Conservation (phyloP, 2,888 invertebrate species). For the Pycnomerus fuliginosus region DNA sequence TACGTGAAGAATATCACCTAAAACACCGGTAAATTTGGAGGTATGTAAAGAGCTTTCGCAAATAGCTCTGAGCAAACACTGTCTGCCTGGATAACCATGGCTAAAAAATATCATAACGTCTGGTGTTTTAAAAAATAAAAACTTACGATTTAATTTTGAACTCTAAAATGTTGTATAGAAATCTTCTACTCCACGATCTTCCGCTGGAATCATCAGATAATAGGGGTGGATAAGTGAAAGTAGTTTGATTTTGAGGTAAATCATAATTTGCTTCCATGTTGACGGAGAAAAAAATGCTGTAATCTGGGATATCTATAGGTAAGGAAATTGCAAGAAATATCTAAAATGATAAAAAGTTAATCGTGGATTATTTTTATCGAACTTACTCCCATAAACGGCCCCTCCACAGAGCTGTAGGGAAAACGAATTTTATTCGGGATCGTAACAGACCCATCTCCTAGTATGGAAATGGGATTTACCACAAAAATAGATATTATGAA, state of each 20-base stretch:
- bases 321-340: slow-evolving; percentile 69
- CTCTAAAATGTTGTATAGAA: slow-evolving; percentile 39
- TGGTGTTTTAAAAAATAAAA: slow-evolving; percentile 1
- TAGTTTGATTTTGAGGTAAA: slow-evolving; percentile 58
- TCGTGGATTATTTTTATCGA: too few species aligned
- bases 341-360: too few species aligned
- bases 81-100: slow-evolving; percentile 63
- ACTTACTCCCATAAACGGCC: background rate
- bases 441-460: background rate
- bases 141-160: slow-evolving; percentile 41
- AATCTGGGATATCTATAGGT: slow-evolving; percentile 67
- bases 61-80: slow-evolving; percentile 70
- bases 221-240: slow-evolving; percentile 39
- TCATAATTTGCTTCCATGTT: slow-evolving; percentile 72
- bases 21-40: slow-evolving; percentile 35
- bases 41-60: slow-evolving; percentile 63
- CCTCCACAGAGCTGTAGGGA: background rate
- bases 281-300: slow-evolving; percentile 70
- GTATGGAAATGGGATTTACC: too few species aligned
- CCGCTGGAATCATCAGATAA: slow-evolving; percentile 19
- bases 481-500: too few species aligned
- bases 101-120: slow-evolving; percentile 48
- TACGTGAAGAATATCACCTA: slow-evolving; percentile 42
- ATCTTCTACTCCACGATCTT: slow-evolving; percentile 33
- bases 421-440: background rate